Percentiles rank a stretch among this genome's conserved stretches.
Conservation (phyloP, 2,888 invertebrate species). For the Eurytoma californica region DNA sequence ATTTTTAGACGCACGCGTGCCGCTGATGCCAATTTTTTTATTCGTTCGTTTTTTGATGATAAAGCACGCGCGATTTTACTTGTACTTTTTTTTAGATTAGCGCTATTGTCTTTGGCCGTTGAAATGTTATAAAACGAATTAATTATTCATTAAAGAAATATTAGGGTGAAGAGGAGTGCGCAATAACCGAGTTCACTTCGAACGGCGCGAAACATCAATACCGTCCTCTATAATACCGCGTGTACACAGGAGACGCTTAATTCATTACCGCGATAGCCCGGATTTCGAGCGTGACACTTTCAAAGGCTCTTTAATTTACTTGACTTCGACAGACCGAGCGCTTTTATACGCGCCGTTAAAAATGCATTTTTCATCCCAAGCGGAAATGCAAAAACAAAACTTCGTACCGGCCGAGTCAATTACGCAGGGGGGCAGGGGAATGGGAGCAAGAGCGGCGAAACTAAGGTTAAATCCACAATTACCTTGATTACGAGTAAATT, state of each 20-base stretch:
- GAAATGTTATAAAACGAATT: too few relatives aligned
- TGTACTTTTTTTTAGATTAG: too few relatives aligned
- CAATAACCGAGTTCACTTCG: neutral
- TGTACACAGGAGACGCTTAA: constrained; percentile 13
- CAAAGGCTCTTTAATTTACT: constrained; percentile 42
- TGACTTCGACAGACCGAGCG: constrained; percentile 12
- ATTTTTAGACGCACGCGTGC: too few relatives aligned
- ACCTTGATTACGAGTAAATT: constrained; percentile 50
- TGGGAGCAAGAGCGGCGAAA: neutral
- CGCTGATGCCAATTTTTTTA: too few relatives aligned
- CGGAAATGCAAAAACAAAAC: constrained; percentile 27
- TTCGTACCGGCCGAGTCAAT: constrained; percentile 18
- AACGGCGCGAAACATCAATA: constrained; percentile 21
- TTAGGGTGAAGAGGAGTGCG: constrained; percentile 3
- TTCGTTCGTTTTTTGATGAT: too few relatives aligned
- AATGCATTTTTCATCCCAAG: constrained; percentile 34
- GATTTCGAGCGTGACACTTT: constrained; percentile 42
- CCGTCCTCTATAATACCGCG: constrained; percentile 16
- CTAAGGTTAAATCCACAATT: constrained; percentile 41
- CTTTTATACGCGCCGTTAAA: constrained; percentile 16
- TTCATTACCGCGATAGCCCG: constrained; percentile 27
- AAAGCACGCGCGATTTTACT: too few relatives aligned
- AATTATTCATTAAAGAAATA: too few relatives aligned
- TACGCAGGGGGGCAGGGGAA: neutral
- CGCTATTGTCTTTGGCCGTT: too few relatives aligned